Conservation (phyloP, 2,797 vertebrate genomes). For the Lateolabrax maculatus region DNA sequence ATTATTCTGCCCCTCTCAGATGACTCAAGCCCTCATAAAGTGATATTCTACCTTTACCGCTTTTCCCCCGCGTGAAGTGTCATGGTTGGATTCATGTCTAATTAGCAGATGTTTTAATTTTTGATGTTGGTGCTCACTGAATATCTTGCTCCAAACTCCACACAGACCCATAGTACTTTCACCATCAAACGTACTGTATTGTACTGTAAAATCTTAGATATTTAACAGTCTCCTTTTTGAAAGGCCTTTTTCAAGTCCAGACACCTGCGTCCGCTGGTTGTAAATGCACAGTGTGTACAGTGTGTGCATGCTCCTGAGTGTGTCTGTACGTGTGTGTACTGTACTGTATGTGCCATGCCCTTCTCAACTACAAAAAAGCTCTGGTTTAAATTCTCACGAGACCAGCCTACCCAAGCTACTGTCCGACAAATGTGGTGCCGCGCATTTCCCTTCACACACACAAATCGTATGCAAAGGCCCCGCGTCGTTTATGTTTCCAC, state of each 20-base stretch:
- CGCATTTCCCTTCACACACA: conserved; percentile 54
- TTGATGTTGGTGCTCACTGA: no score
- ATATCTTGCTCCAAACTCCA: not conserved
- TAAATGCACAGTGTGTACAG: conserved; percentile 48
- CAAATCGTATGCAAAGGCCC: conserved; percentile 80
- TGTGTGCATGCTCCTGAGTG: conserved; percentile 36
- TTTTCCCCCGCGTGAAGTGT: no score
- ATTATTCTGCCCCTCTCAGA: conserved; percentile 1
- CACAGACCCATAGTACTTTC: not conserved
- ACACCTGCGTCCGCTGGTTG: conserved; percentile 48
- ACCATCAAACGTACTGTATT: conserved; percentile 4
- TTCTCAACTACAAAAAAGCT: conserved; percentile 39
- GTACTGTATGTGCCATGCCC: conserved; percentile 45
- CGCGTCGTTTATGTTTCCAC: conserved; percentile 43
- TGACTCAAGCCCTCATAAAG: not conserved
- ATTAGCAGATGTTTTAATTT: no score
- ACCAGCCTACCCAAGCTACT: conserved; percentile 36
- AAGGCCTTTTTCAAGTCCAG: conserved; percentile 34
- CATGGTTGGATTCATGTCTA: no score
- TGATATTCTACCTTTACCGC: not conserved
- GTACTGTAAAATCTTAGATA: conserved; percentile 30
- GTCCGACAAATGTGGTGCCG: conserved; percentile 12
- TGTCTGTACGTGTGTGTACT: conserved; percentile 20
- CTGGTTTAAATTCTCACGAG: conserved; percentile 8
- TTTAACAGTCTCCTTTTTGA: conserved; percentile 15